Conservation (phyloP, 2,113 vertebrate genomes). For the Mesitornis unicolor region DNA sequence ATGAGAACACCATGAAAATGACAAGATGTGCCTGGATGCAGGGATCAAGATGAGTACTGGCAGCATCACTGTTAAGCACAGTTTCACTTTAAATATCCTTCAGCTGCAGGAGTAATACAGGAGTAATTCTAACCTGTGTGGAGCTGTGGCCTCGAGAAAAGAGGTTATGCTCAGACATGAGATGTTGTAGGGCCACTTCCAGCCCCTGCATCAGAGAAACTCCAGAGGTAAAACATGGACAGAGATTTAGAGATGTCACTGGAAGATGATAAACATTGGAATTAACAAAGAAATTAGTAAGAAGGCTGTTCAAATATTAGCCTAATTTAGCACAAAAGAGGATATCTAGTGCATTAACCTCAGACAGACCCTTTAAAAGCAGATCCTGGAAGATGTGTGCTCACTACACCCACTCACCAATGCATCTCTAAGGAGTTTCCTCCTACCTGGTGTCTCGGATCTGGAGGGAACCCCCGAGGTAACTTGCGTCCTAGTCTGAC, state of each 20-base stretch:
- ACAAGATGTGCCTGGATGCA: background rate
- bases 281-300: conserved; percentile 28
- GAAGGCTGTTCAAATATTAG: conserved; percentile 46
- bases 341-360: conserved; percentile 21
- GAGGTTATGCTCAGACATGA: background rate
- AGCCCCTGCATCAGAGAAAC: background rate
- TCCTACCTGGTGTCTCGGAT: background rate
- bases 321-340: conserved; percentile 6
- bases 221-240: background rate
- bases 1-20: background rate
- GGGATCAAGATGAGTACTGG: background rate
- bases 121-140: background rate
- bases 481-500: background rate
- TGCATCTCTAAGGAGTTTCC: background rate
- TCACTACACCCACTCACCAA: background rate
- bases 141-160: background rate
- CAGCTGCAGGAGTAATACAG: background rate
- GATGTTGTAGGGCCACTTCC: background rate
- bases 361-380: conserved; percentile 22
- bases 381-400: background rate
- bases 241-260: background rate
- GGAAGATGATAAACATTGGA: background rate
- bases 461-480: conserved; percentile 14
- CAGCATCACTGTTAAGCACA: background rate
- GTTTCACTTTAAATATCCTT: background rate